phyloP scores from a whole-genome alignment of 2,797 vertebrate species.

The Huso huso region DNA sequence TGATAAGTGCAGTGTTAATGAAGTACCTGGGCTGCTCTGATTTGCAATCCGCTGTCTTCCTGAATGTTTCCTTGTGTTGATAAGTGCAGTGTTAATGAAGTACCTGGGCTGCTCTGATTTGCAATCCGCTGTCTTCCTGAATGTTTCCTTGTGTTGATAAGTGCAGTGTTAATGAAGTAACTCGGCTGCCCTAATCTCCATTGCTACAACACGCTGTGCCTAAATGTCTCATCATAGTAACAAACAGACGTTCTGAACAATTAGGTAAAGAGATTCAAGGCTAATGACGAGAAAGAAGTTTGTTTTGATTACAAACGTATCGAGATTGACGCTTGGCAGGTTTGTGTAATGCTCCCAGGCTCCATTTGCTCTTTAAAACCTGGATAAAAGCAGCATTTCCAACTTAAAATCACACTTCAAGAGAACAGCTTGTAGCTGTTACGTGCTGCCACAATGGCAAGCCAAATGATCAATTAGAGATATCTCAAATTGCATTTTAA shows the following conservation, averaged over 20 bases:
- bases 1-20: conserved; percentile 57
- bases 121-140: too few species aligned
- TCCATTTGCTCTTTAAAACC: neutral
- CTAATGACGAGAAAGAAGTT: conserved; percentile 55
- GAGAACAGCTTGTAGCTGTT: neutral
- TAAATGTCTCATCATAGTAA: conserved; percentile 69
- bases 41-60: too few species aligned
- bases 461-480: too few species aligned
- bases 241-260: conserved; percentile 69
- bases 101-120: conserved; percentile 38
- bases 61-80: too few species aligned
- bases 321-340: conserved; percentile 2
- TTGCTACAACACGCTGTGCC: conserved; percentile 62
- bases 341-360: neutral
- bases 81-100: conserved; percentile 47
- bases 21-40: too few species aligned
- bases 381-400: neutral
- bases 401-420: neutral
- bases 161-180: conserved; percentile 50
- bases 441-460: neutral
- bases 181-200: conserved; percentile 61
- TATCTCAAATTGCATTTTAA: too few species aligned
- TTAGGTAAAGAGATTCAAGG: conserved; percentile 60
- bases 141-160: too few species aligned
- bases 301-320: conserved; percentile 48